A percentile compares a stretch with the other conserved stretches of the same genome.
phyloP scores from a whole-genome alignment of 2,113 vertebrate species.

The Eclectus roratus region DNA sequence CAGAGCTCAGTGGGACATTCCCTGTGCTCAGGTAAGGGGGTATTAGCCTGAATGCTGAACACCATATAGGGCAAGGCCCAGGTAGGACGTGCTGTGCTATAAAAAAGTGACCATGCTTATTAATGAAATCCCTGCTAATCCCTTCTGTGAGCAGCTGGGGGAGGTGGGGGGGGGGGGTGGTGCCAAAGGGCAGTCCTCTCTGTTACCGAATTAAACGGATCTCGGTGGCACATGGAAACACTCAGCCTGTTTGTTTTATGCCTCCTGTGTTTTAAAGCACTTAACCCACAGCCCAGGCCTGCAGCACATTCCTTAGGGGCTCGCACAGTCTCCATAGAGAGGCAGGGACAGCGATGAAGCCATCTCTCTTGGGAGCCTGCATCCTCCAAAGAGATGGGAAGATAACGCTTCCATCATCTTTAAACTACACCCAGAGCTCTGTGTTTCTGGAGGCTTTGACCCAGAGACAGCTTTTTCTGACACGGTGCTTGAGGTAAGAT shows the following conservation, averaged over 20 bases:
- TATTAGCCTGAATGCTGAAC: neutral
- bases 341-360: neutral
- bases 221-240: neutral
- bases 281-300: neutral
- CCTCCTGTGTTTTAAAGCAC: neutral
- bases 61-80: neutral
- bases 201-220: neutral
- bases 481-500: neutral
- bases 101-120: neutral
- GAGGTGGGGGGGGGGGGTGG: neutral
- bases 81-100: neutral
- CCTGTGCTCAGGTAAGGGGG: too few species aligned
- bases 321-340: neutral
- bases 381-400: neutral
- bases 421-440: neutral
- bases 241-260: neutral
- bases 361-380: neutral
- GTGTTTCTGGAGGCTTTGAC: neutral
- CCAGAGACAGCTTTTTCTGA: neutral
- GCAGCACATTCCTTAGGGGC: neutral
- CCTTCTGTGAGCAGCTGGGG: neutral
- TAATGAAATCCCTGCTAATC: neutral
- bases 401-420: neutral
- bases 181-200: neutral
- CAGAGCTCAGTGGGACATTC: rapidly evolving